Base-by-base conservation (phyloP, 2,797 vertebrate genomes). In the Brotula barbata region DNA sequence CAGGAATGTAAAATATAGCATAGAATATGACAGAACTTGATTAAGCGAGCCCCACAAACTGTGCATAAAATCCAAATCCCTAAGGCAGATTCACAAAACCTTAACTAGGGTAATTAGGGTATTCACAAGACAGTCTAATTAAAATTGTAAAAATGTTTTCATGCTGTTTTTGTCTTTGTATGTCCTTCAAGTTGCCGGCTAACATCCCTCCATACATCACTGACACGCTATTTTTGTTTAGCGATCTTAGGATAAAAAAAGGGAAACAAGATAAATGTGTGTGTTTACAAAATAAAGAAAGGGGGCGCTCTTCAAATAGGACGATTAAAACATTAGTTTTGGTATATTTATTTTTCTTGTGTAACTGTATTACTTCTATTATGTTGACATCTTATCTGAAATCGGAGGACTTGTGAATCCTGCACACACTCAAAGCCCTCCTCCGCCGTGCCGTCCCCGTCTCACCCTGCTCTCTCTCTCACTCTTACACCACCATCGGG, bases 401-500 rank as follows among this genome's bases (percentile, higher is more conserved):
- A 73, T 22, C 61, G 53, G n/a, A 34, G 47, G 33, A 49, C 16
- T 33, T 64, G 47, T 59, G 12, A 67, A 28, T 67, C 53, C 40
- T 66, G 42, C 40, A 51, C 42, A 65, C 42, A 42, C 65, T 64
- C 50, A 62, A 11, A 60, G 55, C 44, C 19, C 5, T 36, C 39
- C 5, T 36, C 53, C 41, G 19, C 49, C 1, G 1, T 28, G 20
- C 44, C 6, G 8, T 49, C 31, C 13, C 51, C 13, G 14, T 64
- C 54, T 68, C 7, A 39, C 41, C 51, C 48, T 16, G 13, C 16
- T 9, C 12, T 17, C 45, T 9, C 12, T 17, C 45, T n/a, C 17
- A 42, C 50, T 33, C 70, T 90, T 85, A 96, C 80, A 95, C 92
- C 83, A 97, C 94, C 75, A 98, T 97, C 61, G 96, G 95, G 2